Percentiles rank a stretch among this genome's conserved stretches.
phyloP scores from a whole-genome alignment of 1,140 invertebrate species.

The Aphidius ervi region DNA sequence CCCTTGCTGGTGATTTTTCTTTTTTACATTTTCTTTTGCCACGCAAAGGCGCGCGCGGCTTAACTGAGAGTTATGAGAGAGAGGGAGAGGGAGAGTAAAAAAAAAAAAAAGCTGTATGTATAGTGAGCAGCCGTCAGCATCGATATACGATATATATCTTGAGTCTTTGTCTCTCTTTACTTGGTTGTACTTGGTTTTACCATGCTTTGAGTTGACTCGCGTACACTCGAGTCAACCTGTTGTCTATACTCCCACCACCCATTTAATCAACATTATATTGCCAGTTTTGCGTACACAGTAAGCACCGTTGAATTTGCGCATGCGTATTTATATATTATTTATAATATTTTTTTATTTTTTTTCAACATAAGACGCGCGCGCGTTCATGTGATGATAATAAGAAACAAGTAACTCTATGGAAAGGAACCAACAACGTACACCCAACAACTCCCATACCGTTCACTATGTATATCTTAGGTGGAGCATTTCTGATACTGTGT shows the following conservation, averaged over 20 bases:
- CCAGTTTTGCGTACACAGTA: too few species aligned
- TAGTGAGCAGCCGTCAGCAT: too few species aligned
- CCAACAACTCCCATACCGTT: constrained; percentile 47
- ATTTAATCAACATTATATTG: too few species aligned
- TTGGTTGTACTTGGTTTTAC: constrained; percentile 8
- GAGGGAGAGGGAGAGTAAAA: too few species aligned
- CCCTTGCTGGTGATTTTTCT: too few species aligned
- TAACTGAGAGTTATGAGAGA: too few species aligned
- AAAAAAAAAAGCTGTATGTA: too few species aligned
- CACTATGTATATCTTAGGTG: constrained; percentile 46
- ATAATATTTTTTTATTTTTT: too few species aligned
- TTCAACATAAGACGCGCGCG: constrained; percentile 19
- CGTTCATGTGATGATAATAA: constrained; percentile 48
- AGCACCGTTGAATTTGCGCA: constrained; percentile 7
- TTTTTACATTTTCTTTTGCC: too few species aligned
- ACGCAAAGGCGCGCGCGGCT: too few species aligned
- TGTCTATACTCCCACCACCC: constrained; percentile 33
- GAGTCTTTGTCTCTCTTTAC: not conserved
- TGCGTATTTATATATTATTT: constrained; percentile 22
- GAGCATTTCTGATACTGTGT: constrained; percentile 47
- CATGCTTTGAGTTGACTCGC: constrained; percentile 36
- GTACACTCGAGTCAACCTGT: constrained; percentile 45
- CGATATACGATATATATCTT: too few species aligned
- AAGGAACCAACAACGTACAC: constrained; percentile 40
- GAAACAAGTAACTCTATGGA: constrained; percentile 50